Base-by-base conservation (phyloP, 2,113 vertebrate species). In the Phoxinus phoxinus region DNA sequence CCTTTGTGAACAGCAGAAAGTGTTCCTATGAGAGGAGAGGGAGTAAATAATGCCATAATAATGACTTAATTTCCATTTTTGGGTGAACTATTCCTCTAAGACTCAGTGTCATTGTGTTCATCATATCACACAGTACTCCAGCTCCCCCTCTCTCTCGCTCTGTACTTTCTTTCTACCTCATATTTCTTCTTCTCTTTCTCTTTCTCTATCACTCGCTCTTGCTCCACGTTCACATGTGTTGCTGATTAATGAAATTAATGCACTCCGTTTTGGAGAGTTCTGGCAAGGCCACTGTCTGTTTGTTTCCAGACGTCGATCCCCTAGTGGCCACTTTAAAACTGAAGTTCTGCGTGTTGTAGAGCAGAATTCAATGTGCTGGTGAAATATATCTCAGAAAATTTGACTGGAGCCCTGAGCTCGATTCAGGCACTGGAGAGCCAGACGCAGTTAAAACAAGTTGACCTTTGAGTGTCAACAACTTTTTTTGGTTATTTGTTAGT, bases 181-280 rank as follows among this genome's bases (percentile, higher is more conserved):
- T 19, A 11, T 37, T 59, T 78, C 67, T 46, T 32, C 84, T 69
- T 83, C 46, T 77, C 90, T 85, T 69, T 83, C 46, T 77, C 90
- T 85, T 53, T n/a, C 85, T 82, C 84, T 83, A n/a, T 12, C 41
- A 12, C 83, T 87, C 21, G 67, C 58, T 81, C 89, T 44, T 63
- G 30, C 63, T 72, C 87, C 65, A 87, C 32, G 21, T n/a, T 73
- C 69, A 30, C 53, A 80, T 80, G 77, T 80, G 77, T 90, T 87
- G 86, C 86, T 90, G 84, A 91, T 94, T 92, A 91, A 84, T 87
- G 90, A 84, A 79, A 87, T 90, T 88, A 94, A 92, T 84, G 82
- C 41, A 84, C 90, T 81, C 65, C 75, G 86, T 61, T 86, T 89
- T 69, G 85, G 86, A 65, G 71, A 88, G 75, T 71, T 73, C 67